phyloP scores from a whole-genome alignment of 2,113 vertebrate genomes.

The Bombycilla garrulus region DNA sequence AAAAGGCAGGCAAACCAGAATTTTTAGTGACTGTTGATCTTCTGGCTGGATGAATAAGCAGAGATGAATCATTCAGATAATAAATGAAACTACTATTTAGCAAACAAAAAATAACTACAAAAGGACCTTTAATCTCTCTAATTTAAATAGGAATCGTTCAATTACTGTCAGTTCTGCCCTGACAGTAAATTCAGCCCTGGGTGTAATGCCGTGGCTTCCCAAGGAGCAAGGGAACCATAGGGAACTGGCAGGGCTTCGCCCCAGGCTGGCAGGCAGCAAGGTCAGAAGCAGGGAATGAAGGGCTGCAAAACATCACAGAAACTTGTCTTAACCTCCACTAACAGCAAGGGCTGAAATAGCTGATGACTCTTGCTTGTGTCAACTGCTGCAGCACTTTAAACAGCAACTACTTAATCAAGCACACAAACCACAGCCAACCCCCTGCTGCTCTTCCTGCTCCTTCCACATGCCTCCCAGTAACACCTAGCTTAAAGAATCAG shows the following conservation, averaged over 20 bases:
- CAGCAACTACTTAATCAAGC: background rate
- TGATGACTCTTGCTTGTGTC: background rate
- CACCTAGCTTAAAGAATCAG: background rate
- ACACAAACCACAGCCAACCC: background rate
- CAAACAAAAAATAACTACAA: background rate
- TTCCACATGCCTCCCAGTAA: background rate
- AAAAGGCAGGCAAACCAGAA: background rate
- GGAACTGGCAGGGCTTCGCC: fast-evolving
- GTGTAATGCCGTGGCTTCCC: fast-evolving
- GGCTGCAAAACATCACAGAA: background rate
- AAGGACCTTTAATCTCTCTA: background rate
- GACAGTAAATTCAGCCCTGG: background rate
- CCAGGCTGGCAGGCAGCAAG: background rate
- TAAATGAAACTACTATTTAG: background rate
- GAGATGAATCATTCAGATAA: background rate
- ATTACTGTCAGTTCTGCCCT: background rate
- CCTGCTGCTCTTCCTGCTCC: background rate
- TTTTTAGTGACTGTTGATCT: background rate
- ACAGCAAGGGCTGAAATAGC: conserved; percentile 30
- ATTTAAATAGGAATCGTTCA: background rate
- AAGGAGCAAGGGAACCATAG: background rate
- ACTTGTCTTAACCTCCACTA: background rate
- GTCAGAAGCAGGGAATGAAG: background rate
- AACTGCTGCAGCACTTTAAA: background rate
- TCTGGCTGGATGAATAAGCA: background rate